Evolutionary conservation across 2,888 invertebrate genomes (phyloP).

Genomic region (Andrena fulva): DNA sequence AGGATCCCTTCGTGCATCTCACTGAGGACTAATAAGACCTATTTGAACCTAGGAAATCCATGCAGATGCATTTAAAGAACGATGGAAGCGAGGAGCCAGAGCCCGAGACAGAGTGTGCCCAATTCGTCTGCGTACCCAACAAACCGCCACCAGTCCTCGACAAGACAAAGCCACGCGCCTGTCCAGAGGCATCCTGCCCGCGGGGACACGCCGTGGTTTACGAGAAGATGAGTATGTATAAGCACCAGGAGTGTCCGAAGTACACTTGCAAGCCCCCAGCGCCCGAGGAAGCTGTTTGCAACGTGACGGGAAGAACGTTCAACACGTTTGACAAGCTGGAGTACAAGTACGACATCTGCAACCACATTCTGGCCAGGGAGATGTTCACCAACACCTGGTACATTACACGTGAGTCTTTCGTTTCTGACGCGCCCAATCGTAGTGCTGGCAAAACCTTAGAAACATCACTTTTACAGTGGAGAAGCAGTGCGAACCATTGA

Average conservation of each 20-base stretch:
- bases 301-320: conserved; percentile 91
- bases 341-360: conserved; percentile 93
- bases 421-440: neutral
- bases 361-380: conserved; percentile 91
- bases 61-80: neutral
- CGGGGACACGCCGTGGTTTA: conserved; percentile 86
- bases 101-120: conserved; percentile 83
- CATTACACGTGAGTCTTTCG: conserved; percentile 87
- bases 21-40: neutral
- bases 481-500: conserved; percentile 87
- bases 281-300: conserved; percentile 89
- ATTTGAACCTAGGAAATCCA: conserved; percentile 29
- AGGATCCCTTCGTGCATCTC: neutral
- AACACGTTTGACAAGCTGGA: conserved; percentile 92
- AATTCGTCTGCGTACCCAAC: conserved; percentile 86
- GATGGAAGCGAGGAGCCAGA: neutral
- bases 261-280: conserved; percentile 89
- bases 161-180: conserved; percentile 80
- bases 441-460: neutral
- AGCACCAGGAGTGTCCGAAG: conserved; percentile 81
- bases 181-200: conserved; percentile 87
- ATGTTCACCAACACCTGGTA: conserved; percentile 89
- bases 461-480: conserved; percentile 85
- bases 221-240: conserved; percentile 82
- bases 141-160: conserved; percentile 85